Evolutionary conservation across 1,140 invertebrate genomes (phyloP), one percentile per base, ranked within the genome.

Genomic region (Habropoda laboriosa): DNA sequence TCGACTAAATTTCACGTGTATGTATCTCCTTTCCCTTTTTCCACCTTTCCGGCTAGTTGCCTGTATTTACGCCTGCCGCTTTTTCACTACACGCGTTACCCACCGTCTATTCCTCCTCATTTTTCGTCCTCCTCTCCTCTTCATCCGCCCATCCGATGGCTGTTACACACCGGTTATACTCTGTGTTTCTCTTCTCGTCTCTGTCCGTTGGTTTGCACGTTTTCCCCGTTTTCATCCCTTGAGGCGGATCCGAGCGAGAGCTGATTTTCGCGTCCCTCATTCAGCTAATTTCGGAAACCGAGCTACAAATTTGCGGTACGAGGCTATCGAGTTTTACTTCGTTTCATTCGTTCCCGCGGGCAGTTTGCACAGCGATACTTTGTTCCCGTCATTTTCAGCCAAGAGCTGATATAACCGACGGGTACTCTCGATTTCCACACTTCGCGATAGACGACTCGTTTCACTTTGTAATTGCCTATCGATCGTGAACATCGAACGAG

Each of bases 241-340:
- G 79, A 85, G 84, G 83, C 84, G 72, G 57, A n/a, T 77, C 40
- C 58, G 47, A 24, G 74, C 45, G 0, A 57, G 73, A 85, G 75
- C 80, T 76, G 84, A 86, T 86, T 86, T 86, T 80, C 83, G 42
- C 67, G 60, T 75, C 67, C 85, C 63, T 82, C 72, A 63, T 78
- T 77, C 80, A 79, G 72, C 85, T 86, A 86, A 86, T 86, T 86
- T 86, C 58, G 77, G 75, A 82, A 86, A 86, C 80, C 83, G 81
- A 80, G 83, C 79, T 71, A 83, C 84, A 79, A 86, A 82, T 85
- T 85, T 85, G 83, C 80, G 84, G 84, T 73, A 81, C 82, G 74
- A 70, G 82, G 84, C 70, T 79, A 86, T 85, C 83, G 84, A 86
- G 74, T 86, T 86, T 86, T 79, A 81, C 75, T 75, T 68, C 83